A percentile compares a stretch with the other conserved stretches of the same genome.
phyloP scores from a whole-genome alignment of 2,113 vertebrate genomes.

The Lepus europaeus region DNA sequence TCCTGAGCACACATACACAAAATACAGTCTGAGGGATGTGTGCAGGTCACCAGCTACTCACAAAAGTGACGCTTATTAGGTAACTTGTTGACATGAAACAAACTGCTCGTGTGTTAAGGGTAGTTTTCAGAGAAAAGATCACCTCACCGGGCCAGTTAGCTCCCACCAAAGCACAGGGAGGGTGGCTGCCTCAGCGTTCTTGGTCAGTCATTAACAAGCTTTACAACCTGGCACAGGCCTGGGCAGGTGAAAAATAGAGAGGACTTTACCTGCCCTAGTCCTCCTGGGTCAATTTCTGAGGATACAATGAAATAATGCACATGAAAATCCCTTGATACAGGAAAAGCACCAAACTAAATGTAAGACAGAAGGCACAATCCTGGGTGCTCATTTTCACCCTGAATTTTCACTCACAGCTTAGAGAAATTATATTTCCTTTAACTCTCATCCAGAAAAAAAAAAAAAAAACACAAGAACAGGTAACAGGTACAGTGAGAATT shows the following conservation, averaged over 20 bases:
- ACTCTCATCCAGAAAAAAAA: conserved; percentile 66
- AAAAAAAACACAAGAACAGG: neutral
- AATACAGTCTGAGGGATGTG: neutral
- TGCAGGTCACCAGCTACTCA: neutral
- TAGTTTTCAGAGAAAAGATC: conserved; percentile 38
- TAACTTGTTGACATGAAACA: neutral
- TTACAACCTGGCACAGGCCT: neutral
- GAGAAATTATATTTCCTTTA: conserved; percentile 72
- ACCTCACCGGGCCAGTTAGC: neutral
- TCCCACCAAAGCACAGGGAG: neutral
- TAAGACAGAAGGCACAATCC: neutral
- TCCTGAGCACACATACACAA: neutral
- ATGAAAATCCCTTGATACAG: conserved; percentile 60
- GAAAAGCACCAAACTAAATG: conserved; percentile 58
- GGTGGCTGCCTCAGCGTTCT: neutral
- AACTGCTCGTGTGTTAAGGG: neutral
- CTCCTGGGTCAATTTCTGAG: neutral
- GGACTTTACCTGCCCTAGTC: neutral
- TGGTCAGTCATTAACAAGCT: neutral
- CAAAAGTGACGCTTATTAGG: conserved; percentile 9
- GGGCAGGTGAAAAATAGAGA: neutral
- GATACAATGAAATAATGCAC: conserved; percentile 34
- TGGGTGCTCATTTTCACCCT: conserved; percentile 43
- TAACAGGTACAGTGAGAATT: conserved; percentile 51
- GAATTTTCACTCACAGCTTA: conserved; percentile 59